These are phyloP conservation scores for Caenorhabditis becei DNA, from an alignment of 2,888 invertebrate species.

Conservation along the genomic window DNA sequence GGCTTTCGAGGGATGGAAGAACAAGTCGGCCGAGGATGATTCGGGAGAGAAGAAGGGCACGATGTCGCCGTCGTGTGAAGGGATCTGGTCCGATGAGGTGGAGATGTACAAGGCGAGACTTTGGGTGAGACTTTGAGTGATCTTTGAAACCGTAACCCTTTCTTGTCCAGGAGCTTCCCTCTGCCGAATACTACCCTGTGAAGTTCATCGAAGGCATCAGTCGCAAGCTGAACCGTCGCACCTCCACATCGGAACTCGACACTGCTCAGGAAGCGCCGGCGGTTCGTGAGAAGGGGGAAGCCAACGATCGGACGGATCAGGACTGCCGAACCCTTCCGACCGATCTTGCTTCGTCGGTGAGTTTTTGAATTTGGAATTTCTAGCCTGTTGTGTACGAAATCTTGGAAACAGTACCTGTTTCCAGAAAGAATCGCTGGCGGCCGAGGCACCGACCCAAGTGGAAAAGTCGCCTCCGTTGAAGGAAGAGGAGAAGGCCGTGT, in stretches of 20 bases:
- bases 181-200: constrained; percentile 49
- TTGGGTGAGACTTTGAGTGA: constrained; percentile 13
- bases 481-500: constrained; percentile 1
- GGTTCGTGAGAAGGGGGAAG: constrained; percentile 44
- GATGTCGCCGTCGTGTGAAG: neutral
- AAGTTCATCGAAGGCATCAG: constrained; percentile 13
- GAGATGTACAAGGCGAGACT: constrained; percentile 21
- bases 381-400: too few species aligned
- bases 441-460: constrained; percentile 29
- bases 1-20: constrained; percentile 4
- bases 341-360: constrained; percentile 8
- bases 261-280: constrained; percentile 57
- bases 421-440: constrained; percentile 24
- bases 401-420: too few species aligned
- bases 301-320: constrained; percentile 52
- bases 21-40: neutral
- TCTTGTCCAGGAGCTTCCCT: constrained; percentile 48
- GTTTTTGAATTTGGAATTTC: too few species aligned
- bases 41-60: neutral
- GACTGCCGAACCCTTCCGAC: constrained; percentile 35
- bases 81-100: neutral
- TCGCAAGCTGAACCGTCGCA: constrained; percentile 21
- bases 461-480: constrained; percentile 2
- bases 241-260: constrained; percentile 19
- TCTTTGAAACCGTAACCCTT: neutral